Evolutionary conservation across 2,113 vertebrate genomes (phyloP).

Genomic region (Andinoacara biseriatus): DNA sequence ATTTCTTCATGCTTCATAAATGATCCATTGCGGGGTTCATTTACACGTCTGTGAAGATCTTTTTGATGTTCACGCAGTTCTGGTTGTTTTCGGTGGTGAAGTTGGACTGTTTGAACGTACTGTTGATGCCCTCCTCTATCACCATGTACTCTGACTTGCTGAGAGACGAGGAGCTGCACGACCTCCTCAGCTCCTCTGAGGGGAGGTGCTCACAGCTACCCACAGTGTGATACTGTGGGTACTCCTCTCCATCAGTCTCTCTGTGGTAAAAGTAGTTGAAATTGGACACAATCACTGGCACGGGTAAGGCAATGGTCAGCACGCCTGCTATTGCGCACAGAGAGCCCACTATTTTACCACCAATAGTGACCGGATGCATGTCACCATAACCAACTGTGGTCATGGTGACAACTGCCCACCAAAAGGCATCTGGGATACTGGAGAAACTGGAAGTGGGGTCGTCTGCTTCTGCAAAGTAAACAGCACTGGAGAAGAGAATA

Average conservation of each 20-base stretch:
- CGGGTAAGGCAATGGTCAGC: constrained; percentile 94
- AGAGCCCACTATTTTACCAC: constrained; percentile 97
- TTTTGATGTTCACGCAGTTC: constrained; percentile 93
- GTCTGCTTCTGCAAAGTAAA: constrained; percentile 96
- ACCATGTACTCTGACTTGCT: constrained; percentile 96
- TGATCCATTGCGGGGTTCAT: neutral
- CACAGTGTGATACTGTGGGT: constrained; percentile 88
- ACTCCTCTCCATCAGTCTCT: constrained; percentile 96
- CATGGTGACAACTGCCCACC: constrained; percentile 99
- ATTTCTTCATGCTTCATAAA: constrained; percentile 44
- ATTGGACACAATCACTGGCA: constrained; percentile 98
- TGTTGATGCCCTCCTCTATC: constrained; percentile 91
- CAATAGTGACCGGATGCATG: constrained; percentile 97
- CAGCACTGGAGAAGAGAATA: constrained; percentile 96
- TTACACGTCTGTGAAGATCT: constrained; percentile 98
- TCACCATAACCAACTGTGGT: constrained; percentile 98
- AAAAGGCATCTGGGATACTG: constrained; percentile 98
- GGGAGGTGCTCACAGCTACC: constrained; percentile 92
- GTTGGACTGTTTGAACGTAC: constrained; percentile 88
- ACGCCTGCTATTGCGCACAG: constrained; percentile 97
- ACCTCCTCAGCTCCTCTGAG: constrained; percentile 88
- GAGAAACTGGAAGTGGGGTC: constrained; percentile 94
- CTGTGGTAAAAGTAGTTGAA: constrained; percentile 99
- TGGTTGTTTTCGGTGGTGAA: constrained; percentile 92
- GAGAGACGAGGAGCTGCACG: constrained; percentile 90